phyloP scores from a whole-genome alignment of 2,797 vertebrate species.

The Chiroxiphia lanceolata region DNA sequence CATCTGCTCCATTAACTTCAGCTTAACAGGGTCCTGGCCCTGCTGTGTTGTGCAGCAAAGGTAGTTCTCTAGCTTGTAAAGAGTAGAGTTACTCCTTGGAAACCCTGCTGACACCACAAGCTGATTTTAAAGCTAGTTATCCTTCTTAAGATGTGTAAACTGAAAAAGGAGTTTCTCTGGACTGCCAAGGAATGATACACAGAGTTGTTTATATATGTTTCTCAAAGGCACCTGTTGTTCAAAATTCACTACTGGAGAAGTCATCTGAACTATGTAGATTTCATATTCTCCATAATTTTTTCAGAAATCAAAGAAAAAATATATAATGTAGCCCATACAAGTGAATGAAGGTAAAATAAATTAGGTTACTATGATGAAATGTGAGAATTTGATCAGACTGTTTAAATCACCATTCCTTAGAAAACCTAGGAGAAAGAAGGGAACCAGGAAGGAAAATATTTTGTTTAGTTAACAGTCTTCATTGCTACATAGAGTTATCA shows the following conservation, averaged over 20 bases:
- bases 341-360: background rate
- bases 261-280: background rate
- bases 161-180: background rate
- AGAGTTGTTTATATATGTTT: background rate
- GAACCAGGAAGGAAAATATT: background rate
- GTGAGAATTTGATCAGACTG: background rate
- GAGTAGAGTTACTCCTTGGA: background rate
- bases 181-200: background rate
- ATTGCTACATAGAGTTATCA: background rate
- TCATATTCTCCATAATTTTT: background rate
- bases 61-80: background rate
- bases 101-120: background rate
- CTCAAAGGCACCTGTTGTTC: background rate
- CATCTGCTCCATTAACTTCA: background rate
- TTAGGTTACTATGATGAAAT: background rate
- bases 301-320: background rate
- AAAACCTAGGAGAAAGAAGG: background rate
- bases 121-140: background rate
- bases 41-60: background rate
- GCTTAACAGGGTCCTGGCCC: background rate
- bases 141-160: background rate
- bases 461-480: background rate
- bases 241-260: background rate
- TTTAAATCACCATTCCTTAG: background rate
- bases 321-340: background rate